These are phyloP conservation scores for Setipinna tenuifilis DNA, from an alignment of 2,797 vertebrate genomes.

Conservation along the genomic window DNA sequence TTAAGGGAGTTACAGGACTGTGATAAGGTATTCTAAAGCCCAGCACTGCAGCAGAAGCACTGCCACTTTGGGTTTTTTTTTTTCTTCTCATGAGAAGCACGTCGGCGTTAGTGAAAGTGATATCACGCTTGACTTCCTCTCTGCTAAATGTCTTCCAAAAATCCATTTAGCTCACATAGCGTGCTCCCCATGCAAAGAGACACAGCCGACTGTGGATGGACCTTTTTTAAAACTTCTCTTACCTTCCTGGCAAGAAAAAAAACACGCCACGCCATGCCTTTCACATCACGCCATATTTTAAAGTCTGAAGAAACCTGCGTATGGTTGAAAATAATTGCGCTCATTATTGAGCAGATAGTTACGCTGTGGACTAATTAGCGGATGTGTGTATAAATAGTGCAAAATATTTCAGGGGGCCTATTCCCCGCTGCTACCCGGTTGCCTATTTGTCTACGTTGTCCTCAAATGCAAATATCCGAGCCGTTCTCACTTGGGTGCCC, in stretches of 20 bases:
- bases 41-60: not conserved
- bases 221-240: not conserved
- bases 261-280: not conserved
- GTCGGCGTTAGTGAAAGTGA: not conserved
- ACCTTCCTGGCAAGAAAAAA: not conserved
- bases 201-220: not conserved
- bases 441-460: constrained; percentile 32
- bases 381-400: constrained; percentile 15
- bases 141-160: not conserved
- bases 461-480: constrained; percentile 19
- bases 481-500: constrained; percentile 31
- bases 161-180: not conserved
- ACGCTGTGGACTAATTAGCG: constrained; percentile 24
- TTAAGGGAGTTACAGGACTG: not conserved
- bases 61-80: not conserved
- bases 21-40: not conserved
- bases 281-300: not conserved
- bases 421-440: no score
- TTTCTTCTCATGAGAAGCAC: not conserved
- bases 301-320: not conserved
- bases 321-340: not conserved
- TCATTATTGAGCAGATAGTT: constrained; percentile 21
- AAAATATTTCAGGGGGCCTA: constrained; percentile 6
- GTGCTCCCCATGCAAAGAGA: not conserved
- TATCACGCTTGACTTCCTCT: constrained; percentile 10